These are phyloP conservation scores for Pachycephus smyrnensis DNA, from an alignment of 2,888 invertebrate species.

Conservation along the genomic window DNA sequence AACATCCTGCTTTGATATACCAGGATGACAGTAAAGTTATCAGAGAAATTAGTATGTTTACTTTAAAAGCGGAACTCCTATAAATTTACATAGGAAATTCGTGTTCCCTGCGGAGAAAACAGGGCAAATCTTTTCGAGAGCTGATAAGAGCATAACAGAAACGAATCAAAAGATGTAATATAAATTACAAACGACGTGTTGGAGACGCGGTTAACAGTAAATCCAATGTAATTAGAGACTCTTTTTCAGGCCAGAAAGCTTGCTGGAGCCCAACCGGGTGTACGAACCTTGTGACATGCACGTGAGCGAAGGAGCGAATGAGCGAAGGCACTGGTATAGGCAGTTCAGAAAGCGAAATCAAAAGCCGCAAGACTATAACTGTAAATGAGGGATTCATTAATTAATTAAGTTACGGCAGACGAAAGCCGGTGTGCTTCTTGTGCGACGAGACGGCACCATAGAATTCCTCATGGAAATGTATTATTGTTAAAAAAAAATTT, in stretches of 20 bases:
- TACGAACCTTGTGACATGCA: background rate
- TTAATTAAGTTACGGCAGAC: background rate
- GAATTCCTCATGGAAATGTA: background rate
- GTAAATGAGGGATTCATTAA: background rate
- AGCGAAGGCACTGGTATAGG: background rate
- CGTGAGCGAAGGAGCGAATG: background rate
- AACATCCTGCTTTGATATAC: background rate
- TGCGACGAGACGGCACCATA: background rate
- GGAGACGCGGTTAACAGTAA: conserved; percentile 13
- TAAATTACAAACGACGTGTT: background rate
- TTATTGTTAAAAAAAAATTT: background rate
- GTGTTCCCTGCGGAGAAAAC: background rate
- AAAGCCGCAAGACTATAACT: background rate
- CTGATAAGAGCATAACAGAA: background rate
- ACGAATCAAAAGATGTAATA: background rate
- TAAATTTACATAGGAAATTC: background rate
- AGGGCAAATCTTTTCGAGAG: background rate
- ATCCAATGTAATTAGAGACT: conserved; percentile 18
- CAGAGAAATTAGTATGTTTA: background rate
- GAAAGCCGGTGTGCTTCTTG: background rate
- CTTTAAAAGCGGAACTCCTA: background rate
- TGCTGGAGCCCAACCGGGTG: background rate
- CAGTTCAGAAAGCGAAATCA: background rate
- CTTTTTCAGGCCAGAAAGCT: conserved; percentile 16
- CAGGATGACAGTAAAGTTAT: background rate